Base-by-base conservation (phyloP, 2,113 vertebrate genomes). In the Galbula dea region DNA sequence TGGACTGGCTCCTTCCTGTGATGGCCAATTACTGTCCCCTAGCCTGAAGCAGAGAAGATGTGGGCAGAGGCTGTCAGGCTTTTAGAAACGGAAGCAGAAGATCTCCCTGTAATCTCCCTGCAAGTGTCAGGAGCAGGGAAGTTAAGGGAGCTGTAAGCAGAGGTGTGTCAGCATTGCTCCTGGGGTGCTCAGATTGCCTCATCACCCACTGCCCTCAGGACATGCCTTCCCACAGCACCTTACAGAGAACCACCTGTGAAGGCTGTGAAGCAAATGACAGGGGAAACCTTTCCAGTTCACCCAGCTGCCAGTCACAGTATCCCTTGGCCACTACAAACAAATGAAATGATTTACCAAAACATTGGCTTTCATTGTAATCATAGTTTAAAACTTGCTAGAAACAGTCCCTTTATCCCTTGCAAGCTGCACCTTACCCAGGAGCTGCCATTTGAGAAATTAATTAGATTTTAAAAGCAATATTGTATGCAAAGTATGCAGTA, bases 211-310 rank as follows among this genome's bases (percentile, higher is more conserved):
- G 43, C 11, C 26, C 30, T 14, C 83, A 43, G 57, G 55, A 84
- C 43, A 34, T 67, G 43, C 26, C 62, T 81, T 36, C 32, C 26
- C 72, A 18, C 2, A 29, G 62, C 39, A 26, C 61, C 69, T 21
- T 1, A 3, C 68, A 66, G 61, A 54, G 23, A 27, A 34, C 4
- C 41, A 51, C 21, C 20, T 29, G 5, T n/a, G 29, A 0, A 0
- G 24, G n/a, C 22, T 89, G 14, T 49, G 65, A 68, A 21, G 9
- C 26, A 11, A 51, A 34, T 11, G 68, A 11, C 41, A 32, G 0
- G 0, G 36, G 66, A 76, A 81, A 30, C 37, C 57, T 68, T 57
- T 71, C 12, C 10, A 43, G 20, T 32, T 67, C 77, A 61, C 54
- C 14, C 66, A 12, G 27, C 37, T 72, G 57, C 41, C 48, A 52